phyloP scores from a whole-genome alignment of 2,888 invertebrate species.

The Crematogaster levior region DNA sequence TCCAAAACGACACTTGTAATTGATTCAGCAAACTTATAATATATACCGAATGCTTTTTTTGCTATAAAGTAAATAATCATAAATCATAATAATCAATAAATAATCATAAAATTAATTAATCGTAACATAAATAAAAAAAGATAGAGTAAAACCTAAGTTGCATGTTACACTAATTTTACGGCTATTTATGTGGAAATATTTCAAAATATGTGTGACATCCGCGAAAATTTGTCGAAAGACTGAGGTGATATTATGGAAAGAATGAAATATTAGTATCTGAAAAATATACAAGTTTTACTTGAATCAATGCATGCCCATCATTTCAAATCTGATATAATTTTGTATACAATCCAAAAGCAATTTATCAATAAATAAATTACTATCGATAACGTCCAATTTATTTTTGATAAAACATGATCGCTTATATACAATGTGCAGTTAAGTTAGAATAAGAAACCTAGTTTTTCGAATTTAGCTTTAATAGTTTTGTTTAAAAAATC shows the following conservation, averaged over 20 bases:
- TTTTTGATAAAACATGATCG: background rate
- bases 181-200: constrained; percentile 65
- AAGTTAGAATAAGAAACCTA: background rate
- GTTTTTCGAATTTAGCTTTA: background rate
- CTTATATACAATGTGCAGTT: background rate
- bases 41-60: no score
- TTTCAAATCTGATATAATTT: background rate
- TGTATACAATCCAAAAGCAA: background rate
- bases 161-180: no score
- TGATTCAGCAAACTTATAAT: no score
- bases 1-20: no score
- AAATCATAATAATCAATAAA: no score
- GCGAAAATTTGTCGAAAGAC: constrained; percentile 67
- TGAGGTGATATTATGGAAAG: constrained; percentile 82
- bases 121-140: no score
- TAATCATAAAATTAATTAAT: no score
- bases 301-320: background rate
- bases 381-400: background rate
- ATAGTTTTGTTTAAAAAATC: no score
- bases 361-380: background rate
- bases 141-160: no score
- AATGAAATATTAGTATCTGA: constrained; percentile 84
- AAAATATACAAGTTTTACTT: constrained; percentile 76
- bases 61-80: no score
- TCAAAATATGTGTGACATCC: constrained; percentile 56